Evolutionary conservation across 2,797 vertebrate genomes (phyloP).

Genomic region (Molossus alvarezi): DNA sequence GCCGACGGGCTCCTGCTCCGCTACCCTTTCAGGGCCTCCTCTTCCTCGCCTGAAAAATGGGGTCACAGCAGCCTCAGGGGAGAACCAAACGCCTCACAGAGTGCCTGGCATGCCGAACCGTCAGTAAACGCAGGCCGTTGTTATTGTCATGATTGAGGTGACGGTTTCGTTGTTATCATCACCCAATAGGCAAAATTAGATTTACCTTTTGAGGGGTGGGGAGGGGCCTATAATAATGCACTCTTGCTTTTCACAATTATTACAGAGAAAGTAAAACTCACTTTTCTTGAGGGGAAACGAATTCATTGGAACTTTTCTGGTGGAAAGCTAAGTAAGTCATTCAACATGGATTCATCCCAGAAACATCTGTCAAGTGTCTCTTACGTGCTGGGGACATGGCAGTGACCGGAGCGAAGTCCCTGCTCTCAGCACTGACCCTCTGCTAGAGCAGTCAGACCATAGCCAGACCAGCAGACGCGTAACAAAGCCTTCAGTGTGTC

Average conservation of each 20-base stretch:
- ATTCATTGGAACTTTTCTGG: constrained; percentile 39
- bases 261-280: not conserved
- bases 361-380: not conserved
- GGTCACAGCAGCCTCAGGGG: not conserved
- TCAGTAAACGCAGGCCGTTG: not conserved
- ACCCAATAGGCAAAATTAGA: not conserved
- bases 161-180: not conserved
- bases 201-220: not conserved
- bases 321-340: constrained; percentile 11
- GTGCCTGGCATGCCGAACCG: not conserved
- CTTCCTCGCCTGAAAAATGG: constrained; percentile 21
- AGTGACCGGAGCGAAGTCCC: not conserved
- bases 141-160: too few relatives aligned
- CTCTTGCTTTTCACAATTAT: constrained; percentile 37
- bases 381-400: not conserved
- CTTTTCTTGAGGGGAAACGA: not conserved
- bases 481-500: not conserved
- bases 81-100: not conserved
- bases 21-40: not conserved
- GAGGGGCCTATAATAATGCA: not conserved
- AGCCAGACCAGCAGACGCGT: not conserved
- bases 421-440: not conserved
- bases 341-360: not conserved
- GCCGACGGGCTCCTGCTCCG: not conserved
- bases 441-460: not conserved